Evolutionary conservation across 2,797 vertebrate genomes (phyloP).

Genomic region (Eptatretus atami): DNA sequence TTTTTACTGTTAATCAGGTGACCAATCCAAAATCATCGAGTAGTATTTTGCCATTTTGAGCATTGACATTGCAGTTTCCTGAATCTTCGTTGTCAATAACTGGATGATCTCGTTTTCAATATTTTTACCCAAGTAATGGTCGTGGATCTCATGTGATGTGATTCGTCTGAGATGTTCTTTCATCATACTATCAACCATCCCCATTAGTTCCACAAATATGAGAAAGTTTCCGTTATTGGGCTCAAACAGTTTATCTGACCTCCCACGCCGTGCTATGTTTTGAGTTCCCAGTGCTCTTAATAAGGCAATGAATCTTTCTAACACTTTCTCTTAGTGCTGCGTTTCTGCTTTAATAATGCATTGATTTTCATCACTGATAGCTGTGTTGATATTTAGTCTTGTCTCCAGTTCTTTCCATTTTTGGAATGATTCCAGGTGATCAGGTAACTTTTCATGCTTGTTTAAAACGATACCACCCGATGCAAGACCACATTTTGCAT

Average conservation of each 20-base stretch:
- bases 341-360: conserved; percentile 5
- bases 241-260: conserved; percentile 7
- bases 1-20: not conserved
- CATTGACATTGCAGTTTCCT: no score
- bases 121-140: conserved; percentile 4
- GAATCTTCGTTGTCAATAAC: conserved; percentile 1
- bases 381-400: conserved; percentile 6
- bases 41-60: no score
- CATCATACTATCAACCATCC: not conserved
- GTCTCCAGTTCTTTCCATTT: conserved; percentile 7
- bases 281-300: conserved; percentile 7
- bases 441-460: not conserved
- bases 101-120: no score
- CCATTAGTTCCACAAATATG: conserved; percentile 1
- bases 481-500: conserved; percentile 5
- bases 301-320: conserved; percentile 8
- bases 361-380: conserved; percentile 7
- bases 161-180: not conserved
- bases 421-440: conserved; percentile 7
- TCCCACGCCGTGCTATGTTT: conserved; percentile 7
- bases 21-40: not conserved
- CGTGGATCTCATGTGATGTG: conserved; percentile 1
- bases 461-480: not conserved
- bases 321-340: conserved; percentile 7
- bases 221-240: conserved; percentile 6